These are phyloP conservation scores for Pedetes capensis DNA, from an alignment of 2,113 vertebrate genomes.

Conservation along the genomic window DNA sequence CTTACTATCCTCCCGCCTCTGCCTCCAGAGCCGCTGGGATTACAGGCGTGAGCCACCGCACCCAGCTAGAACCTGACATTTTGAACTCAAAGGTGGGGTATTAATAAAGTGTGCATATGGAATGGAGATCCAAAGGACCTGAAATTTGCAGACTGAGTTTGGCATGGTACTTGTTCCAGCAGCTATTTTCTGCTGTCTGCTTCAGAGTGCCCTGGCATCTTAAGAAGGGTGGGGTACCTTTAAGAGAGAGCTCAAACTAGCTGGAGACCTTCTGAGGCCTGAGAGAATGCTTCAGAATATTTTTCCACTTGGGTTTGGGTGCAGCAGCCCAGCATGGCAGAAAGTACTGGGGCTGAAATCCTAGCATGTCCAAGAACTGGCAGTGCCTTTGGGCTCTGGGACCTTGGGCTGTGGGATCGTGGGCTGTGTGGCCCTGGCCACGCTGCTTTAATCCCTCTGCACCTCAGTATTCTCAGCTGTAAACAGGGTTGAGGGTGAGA, in stretches of 20 bases:
- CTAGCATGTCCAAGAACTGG: background rate
- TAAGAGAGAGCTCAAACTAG: background rate
- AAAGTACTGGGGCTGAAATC: background rate
- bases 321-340: background rate
- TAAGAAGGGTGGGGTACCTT: background rate
- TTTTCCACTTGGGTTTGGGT: background rate
- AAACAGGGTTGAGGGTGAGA: background rate
- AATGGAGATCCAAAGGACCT: background rate
- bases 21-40: no score
- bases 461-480: background rate
- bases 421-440: background rate
- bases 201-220: background rate
- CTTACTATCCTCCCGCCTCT: no score
- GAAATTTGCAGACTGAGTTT: background rate
- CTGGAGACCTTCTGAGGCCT: background rate
- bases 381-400: background rate
- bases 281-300: background rate
- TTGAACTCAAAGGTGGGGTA: slow-evolving; percentile 28
- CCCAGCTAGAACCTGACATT: slow-evolving; percentile 20
- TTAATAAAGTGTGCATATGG: background rate
- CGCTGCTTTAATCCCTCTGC: background rate
- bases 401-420: background rate
- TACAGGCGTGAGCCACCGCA: no score
- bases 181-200: background rate
- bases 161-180: background rate